Evolutionary conservation across 1,140 invertebrate species (phyloP).

Genomic region (Diuraphis noxia): DNA sequence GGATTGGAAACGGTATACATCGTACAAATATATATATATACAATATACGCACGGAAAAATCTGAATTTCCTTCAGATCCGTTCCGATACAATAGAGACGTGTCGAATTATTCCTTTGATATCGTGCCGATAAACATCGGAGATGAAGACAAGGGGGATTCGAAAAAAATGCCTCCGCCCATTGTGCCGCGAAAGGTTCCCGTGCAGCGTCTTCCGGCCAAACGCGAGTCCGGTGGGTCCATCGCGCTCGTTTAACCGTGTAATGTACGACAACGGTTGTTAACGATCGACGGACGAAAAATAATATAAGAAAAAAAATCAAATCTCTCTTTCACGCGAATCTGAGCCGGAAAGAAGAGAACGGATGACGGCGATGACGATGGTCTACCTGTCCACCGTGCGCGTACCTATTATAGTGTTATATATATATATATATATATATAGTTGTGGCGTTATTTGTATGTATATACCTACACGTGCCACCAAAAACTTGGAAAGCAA

Average conservation of each 20-base stretch:
- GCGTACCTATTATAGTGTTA: background rate
- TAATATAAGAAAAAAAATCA: background rate
- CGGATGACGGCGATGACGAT: background rate
- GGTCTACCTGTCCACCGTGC: background rate
- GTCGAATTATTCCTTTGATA: conserved; percentile 52
- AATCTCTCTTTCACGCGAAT: background rate
- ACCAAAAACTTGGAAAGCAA: background rate
- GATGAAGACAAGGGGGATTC: background rate
- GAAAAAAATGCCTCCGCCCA: conserved; percentile 26
- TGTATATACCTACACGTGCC: background rate
- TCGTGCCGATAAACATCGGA: conserved; percentile 11
- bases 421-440: background rate
- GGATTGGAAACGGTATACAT: background rate
- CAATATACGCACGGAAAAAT: conserved; percentile 34
- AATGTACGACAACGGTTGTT: background rate
- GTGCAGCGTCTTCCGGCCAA: background rate
- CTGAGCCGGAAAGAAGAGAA: background rate
- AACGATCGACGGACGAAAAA: background rate
- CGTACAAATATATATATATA: background rate
- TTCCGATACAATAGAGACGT: conserved; percentile 53
- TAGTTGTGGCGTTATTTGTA: background rate
- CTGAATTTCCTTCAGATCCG: conserved; percentile 51
- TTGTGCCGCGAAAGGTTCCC: background rate
- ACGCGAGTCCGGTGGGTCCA: background rate
- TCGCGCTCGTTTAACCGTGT: background rate